Evolutionary conservation across 2,888 invertebrate species (phyloP).

Genomic region (Caenorhabditis wallacei): DNA sequence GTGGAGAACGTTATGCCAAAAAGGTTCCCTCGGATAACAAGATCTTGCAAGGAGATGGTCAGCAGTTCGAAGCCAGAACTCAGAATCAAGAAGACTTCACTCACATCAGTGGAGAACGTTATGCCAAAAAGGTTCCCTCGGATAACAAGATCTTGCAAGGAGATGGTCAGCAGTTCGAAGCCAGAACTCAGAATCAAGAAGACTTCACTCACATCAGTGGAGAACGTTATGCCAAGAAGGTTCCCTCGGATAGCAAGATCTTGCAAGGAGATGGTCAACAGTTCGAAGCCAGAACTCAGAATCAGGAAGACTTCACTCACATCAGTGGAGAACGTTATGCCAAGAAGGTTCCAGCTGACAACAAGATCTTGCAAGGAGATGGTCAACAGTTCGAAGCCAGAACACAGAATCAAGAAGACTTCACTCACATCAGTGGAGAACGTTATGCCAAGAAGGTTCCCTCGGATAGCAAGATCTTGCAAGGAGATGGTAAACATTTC

Average conservation of each 20-base stretch:
- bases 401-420: constrained; percentile 18
- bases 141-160: constrained; percentile 8
- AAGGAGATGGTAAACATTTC: constrained; percentile 1
- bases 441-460: constrained; percentile 16
- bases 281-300: constrained; percentile 8
- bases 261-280: constrained; percentile 5
- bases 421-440: constrained; percentile 5
- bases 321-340: constrained; percentile 22
- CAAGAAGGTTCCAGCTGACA: constrained; percentile 27
- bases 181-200: constrained; percentile 6
- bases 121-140: constrained; percentile 2
- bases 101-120: constrained; percentile 4
- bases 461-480: background rate
- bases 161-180: constrained; percentile 6
- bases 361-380: constrained; percentile 27
- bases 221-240: constrained; percentile 6
- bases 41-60: constrained; percentile 19
- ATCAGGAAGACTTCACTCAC: constrained; percentile 31
- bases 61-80: constrained; percentile 13
- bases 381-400: constrained; percentile 26
- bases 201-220: constrained; percentile 11
- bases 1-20: constrained; percentile 20
- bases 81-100: constrained; percentile 15
- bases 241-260: constrained; percentile 2
- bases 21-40: constrained; percentile 21